Percentiles rank a stretch among this genome's conserved stretches.
phyloP scores from a whole-genome alignment of 2,888 invertebrate genomes.

The Eucriotettix oculatus region DNA sequence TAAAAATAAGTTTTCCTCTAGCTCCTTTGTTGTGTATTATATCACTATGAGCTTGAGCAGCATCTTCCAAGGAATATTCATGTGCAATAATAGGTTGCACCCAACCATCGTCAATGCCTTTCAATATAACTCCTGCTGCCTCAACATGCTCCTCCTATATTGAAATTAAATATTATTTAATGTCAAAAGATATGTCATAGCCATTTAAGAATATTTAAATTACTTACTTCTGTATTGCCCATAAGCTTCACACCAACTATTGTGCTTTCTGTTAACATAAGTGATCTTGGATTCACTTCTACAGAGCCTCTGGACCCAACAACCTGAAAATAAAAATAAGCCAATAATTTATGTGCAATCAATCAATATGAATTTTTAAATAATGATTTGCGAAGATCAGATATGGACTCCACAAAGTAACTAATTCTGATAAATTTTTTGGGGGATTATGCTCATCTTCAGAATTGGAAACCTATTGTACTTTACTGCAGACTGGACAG shows the following conservation, averaged over 20 bases:
- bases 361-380: not conserved
- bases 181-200: not conserved
- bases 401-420: too few species aligned
- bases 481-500: too few species aligned
- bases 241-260: constrained; percentile 22
- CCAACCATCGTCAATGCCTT: constrained; percentile 26
- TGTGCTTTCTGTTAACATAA: constrained; percentile 25
- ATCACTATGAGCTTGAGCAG: constrained; percentile 25
- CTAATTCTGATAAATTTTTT: too few species aligned
- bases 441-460: too few species aligned
- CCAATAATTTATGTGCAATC: not conserved
- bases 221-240: constrained; percentile 12
- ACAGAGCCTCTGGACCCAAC: constrained; percentile 28
- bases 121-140: constrained; percentile 22
- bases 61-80: constrained; percentile 24
- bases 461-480: too few species aligned
- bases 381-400: too few species aligned
- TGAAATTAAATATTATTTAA: not conserved
- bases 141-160: constrained; percentile 25
- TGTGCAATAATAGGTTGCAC: constrained; percentile 26
- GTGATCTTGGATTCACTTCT: constrained; percentile 24
- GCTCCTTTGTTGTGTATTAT: constrained; percentile 23
- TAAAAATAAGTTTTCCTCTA: constrained; percentile 15
- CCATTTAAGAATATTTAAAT: not conserved
- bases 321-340: constrained; percentile 17